These are phyloP conservation scores for Micronycteris hirsuta DNA, from an alignment of 2,113 vertebrate genomes.

Conservation along the genomic window DNA sequence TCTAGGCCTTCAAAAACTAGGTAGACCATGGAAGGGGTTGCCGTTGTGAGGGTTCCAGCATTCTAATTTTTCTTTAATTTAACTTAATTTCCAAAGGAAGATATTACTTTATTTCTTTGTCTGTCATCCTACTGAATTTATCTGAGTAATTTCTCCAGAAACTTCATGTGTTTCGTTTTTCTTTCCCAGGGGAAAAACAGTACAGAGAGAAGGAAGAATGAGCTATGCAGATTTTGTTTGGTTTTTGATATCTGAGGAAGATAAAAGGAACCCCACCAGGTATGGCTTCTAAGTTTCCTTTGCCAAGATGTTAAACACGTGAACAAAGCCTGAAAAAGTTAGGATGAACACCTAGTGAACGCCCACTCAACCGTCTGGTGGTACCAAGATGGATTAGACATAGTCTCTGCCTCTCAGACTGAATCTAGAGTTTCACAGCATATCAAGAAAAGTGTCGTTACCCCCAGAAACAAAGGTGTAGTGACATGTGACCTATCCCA, in stretches of 20 bases:
- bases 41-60: background rate
- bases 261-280: constrained; percentile 98
- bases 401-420: background rate
- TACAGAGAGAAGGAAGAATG: constrained; percentile 95
- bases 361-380: background rate
- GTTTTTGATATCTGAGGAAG: constrained; percentile 98
- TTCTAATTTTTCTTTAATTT: background rate
- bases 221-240: constrained; percentile 99
- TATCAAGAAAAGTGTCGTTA: background rate
- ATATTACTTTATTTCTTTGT: constrained; percentile 39
- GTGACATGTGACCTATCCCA: background rate
- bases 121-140: background rate
- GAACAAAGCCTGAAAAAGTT: background rate
- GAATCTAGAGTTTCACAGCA: background rate
- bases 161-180: constrained; percentile 69
- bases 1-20: background rate
- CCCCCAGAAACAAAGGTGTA: background rate
- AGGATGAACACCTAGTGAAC: background rate
- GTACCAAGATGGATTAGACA: background rate
- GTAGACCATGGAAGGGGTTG: background rate
- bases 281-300: constrained; percentile 70
- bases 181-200: constrained; percentile 87
- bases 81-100: constrained; percentile 40
- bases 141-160: constrained; percentile 11
- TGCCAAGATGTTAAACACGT: background rate